Evolutionary conservation across 2,113 vertebrate genomes (phyloP).

Genomic region (Ellobius talpinus): DNA sequence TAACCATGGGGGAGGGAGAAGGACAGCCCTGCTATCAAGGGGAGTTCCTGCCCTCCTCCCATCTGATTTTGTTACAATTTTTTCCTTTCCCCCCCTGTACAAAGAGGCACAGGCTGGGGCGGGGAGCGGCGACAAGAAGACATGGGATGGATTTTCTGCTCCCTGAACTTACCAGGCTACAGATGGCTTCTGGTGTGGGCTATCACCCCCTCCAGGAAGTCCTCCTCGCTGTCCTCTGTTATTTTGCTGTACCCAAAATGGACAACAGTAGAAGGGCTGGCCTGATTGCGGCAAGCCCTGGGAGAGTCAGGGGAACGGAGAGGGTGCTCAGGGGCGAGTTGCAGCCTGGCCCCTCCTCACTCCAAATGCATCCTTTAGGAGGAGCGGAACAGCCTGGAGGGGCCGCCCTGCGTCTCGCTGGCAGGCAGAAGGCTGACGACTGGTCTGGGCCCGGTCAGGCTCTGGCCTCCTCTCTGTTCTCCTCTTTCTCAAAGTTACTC

Average conservation of each 20-base stretch:
- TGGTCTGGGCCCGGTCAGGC: neutral
- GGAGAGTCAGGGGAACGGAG: neutral
- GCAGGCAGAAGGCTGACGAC: neutral
- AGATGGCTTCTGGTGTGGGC: neutral
- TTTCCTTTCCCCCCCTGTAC: neutral
- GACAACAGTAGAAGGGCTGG: neutral
- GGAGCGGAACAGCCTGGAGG: constrained; percentile 62
- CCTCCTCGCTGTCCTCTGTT: constrained; percentile 62
- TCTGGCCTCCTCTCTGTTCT: neutral
- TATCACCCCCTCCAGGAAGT: constrained; percentile 75
- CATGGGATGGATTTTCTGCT: neutral
- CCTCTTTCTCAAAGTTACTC: constrained; percentile 17
- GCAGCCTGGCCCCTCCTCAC: constrained; percentile 61
- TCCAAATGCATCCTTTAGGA: constrained; percentile 76
- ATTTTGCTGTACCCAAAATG: neutral
- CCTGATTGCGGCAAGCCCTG: neutral
- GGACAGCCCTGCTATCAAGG: neutral
- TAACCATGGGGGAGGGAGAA: neutral
- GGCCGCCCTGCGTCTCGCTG: constrained; percentile 65
- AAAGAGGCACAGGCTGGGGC: neutral
- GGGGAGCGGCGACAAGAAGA: neutral
- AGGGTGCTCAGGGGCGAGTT: neutral
- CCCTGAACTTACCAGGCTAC: constrained; percentile 65
- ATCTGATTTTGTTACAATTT: constrained; percentile 76
- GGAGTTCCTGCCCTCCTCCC: constrained; percentile 2